Evolutionary conservation across 2,888 invertebrate species (phyloP).

Genomic region (Abrostola tripartita): DNA sequence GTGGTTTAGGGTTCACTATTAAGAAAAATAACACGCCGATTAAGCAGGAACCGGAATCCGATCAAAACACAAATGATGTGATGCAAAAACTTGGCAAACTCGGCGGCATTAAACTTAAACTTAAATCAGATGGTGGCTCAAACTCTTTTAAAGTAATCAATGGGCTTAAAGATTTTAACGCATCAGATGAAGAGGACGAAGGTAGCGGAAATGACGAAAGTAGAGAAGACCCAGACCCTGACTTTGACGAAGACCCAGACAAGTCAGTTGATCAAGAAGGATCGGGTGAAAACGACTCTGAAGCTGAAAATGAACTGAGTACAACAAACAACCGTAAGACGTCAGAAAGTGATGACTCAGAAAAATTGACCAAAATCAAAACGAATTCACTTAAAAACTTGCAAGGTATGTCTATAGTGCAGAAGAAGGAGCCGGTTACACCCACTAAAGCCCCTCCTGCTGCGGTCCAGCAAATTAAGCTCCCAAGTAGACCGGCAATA

Average conservation of each 20-base stretch:
- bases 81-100: constrained; percentile 80
- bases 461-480: constrained; percentile 59
- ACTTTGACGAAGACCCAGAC: constrained; percentile 66
- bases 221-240: constrained; percentile 67
- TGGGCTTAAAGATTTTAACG: constrained; percentile 81
- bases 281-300: constrained; percentile 64
- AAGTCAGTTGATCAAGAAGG: constrained; percentile 61
- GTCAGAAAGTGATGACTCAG: constrained; percentile 68
- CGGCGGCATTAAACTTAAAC: constrained; percentile 83
- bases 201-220: constrained; percentile 72
- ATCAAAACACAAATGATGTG: constrained; percentile 66
- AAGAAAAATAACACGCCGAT: constrained; percentile 79
- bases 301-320: constrained; percentile 59
- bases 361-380: constrained; percentile 42
- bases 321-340: constrained; percentile 49
- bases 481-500: constrained; percentile 71
- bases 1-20: constrained; percentile 83
- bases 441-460: constrained; percentile 57
- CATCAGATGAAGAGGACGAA: constrained; percentile 80
- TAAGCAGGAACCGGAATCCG: constrained; percentile 74
- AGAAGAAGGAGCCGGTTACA: constrained; percentile 62
- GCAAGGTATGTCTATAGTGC: constrained; percentile 61
- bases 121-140: constrained; percentile 81
- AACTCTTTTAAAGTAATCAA: constrained; percentile 83
- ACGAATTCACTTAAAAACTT: constrained; percentile 61